phyloP scores from a whole-genome alignment of 2,888 invertebrate species.

The Ochropleura leucogaster region DNA sequence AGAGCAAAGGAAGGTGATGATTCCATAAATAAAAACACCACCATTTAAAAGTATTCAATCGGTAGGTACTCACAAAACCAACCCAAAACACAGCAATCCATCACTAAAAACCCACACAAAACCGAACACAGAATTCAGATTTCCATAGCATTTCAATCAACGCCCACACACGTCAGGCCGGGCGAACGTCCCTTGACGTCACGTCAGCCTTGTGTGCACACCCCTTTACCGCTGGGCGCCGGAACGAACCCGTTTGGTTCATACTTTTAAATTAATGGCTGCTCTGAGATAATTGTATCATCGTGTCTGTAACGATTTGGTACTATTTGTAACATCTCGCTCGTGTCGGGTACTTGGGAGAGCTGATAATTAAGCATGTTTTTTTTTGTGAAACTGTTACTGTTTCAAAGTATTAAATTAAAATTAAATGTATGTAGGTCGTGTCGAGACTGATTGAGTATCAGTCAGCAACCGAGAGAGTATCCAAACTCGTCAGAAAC shows the following conservation, averaged over 20 bases:
- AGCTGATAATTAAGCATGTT: conserved; percentile 26
- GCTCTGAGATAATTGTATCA: conserved; percentile 71
- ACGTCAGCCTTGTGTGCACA: conserved; percentile 47
- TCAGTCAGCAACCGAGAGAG: background rate
- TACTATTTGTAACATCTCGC: conserved; percentile 45
- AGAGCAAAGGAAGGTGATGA: no score
- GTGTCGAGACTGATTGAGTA: background rate
- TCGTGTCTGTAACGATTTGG: conserved; percentile 61
- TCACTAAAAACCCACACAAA: conserved; percentile 15
- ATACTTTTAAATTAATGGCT: conserved; percentile 76
- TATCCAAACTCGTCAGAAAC: no score
- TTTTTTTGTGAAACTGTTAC: conserved; percentile 25
- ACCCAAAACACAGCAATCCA: conserved; percentile 3
- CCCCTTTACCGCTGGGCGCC: conserved; percentile 58
- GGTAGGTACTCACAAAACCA: background rate
- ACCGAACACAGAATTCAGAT: conserved; percentile 30
- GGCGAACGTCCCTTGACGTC: background rate
- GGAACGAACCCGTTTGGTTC: conserved; percentile 63
- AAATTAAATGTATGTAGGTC: conserved; percentile 4
- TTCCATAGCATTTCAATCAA: conserved; percentile 24
- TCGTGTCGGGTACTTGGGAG: conserved; percentile 19
- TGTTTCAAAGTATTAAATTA: conserved; percentile 2
- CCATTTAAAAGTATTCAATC: background rate
- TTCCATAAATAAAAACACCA: background rate
- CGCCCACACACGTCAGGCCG: background rate